Conservation (phyloP, 35 echinoderm and acorn worm species). For the Anneissia japonica region DNA sequence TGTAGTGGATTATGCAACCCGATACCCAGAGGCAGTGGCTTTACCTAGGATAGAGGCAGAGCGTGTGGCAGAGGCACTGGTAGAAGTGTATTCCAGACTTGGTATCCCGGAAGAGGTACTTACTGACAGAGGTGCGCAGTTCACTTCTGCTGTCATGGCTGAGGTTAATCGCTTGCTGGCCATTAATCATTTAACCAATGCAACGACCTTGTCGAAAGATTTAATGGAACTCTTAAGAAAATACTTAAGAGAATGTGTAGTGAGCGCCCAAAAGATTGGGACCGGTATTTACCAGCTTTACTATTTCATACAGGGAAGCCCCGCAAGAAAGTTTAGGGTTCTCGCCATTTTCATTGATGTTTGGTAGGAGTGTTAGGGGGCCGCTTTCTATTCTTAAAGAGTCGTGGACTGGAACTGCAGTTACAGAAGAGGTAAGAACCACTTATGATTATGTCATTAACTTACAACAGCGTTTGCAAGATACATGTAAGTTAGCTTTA, state of each 20-base stretch:
- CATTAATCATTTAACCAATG: slow-evolving; percentile 35
- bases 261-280: slow-evolving; percentile 47
- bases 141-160: slow-evolving; percentile 52
- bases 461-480: slow-evolving; percentile 31
- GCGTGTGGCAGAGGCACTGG: slow-evolving; percentile 44
- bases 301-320: slow-evolving; percentile 57
- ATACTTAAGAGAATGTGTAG: slow-evolving; percentile 31
- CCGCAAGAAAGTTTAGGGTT: slow-evolving; percentile 39
- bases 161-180: slow-evolving; percentile 18
- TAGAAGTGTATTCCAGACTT: slow-evolving; percentile 34
- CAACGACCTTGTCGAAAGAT: slow-evolving; percentile 38
- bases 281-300: slow-evolving; percentile 42
- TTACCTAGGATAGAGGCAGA: slow-evolving; percentile 29
- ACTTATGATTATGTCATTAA: slow-evolving; percentile 64
- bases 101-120: slow-evolving; percentile 52
- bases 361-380: slow-evolving; percentile 49
- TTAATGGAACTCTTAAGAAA: slow-evolving; percentile 40
- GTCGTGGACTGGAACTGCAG: slow-evolving; percentile 25
- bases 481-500: slow-evolving; percentile 26
- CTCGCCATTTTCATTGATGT: slow-evolving; percentile 51
- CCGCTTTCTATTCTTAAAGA: slow-evolving; percentile 45
- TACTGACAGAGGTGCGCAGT: slow-evolving; percentile 54
- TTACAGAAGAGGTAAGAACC: slow-evolving; percentile 29
- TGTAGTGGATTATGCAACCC: no score
- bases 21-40: slow-evolving; percentile 37